These are phyloP conservation scores for Phoxinus phoxinus DNA, from an alignment of 2,113 vertebrate genomes.

Conservation along the genomic window DNA sequence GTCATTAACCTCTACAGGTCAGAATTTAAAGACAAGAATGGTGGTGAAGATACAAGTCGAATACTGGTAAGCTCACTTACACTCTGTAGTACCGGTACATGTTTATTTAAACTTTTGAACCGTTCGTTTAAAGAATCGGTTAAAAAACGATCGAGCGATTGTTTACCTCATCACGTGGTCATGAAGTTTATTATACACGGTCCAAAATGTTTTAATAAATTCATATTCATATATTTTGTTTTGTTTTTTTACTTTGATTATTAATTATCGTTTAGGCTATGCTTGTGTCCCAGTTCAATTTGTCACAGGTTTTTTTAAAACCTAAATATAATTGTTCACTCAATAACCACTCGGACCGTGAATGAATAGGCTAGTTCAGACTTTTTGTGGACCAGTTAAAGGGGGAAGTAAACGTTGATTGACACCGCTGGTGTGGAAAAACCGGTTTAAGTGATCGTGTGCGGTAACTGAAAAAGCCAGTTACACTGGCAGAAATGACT, in stretches of 20 bases:
- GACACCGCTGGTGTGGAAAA: background rate
- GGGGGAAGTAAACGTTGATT: too few relatives aligned
- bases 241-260: background rate
- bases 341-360: background rate
- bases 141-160: background rate
- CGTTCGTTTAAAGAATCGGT: background rate
- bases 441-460: background rate
- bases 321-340: background rate
- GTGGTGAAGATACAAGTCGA: conserved; percentile 30
- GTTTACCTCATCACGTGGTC: background rate
- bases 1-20: background rate
- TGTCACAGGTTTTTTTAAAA: background rate
- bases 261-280: too few relatives aligned
- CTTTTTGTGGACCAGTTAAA: background rate
- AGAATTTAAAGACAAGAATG: background rate
- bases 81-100: too few relatives aligned
- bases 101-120: too few relatives aligned
- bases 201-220: background rate
- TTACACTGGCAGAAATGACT: background rate
- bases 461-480: background rate
- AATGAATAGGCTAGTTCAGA: background rate
- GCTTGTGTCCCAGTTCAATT: background rate
- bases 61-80: conserved; percentile 41
- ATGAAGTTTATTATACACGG: background rate
- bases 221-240: too few relatives aligned